Conservation (phyloP, 2,888 invertebrate genomes). For the Agonopterix alstromeriana region DNA sequence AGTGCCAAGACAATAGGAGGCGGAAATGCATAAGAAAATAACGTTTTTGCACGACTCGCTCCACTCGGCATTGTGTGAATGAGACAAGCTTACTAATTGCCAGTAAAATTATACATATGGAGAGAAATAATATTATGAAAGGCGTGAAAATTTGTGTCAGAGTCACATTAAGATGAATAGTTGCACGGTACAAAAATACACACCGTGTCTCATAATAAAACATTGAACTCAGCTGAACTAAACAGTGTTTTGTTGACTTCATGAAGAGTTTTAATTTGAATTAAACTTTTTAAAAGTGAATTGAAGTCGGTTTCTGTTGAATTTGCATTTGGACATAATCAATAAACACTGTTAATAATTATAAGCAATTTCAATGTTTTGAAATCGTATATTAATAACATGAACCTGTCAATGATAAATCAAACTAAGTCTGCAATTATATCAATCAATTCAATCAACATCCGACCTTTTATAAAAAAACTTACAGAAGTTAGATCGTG, state of each 20-base stretch:
- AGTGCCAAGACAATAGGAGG: constrained; percentile 61
- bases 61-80: constrained; percentile 46
- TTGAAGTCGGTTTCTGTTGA: too few species aligned
- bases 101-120: constrained; percentile 3
- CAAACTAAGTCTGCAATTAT: constrained; percentile 1
- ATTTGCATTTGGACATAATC: too few species aligned
- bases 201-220: too few species aligned
- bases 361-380: too few species aligned
- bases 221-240: too few species aligned
- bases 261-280: too few species aligned
- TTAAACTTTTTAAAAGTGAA: too few species aligned
- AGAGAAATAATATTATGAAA: not conserved
- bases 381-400: too few species aligned
- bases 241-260: too few species aligned
- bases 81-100: constrained; percentile 45
- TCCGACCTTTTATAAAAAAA: not conserved
- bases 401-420: constrained; percentile 2
- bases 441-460: not conserved
- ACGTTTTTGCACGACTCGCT: constrained; percentile 50
- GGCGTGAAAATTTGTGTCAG: not conserved
- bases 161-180: too few species aligned
- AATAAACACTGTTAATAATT: too few species aligned
- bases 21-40: constrained; percentile 53
- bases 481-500: constrained; percentile 7
- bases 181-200: too few species aligned